These are phyloP conservation scores for Himantopus leucocephalus DNA, from an alignment of 2,113 vertebrate species.

Conservation along the genomic window DNA sequence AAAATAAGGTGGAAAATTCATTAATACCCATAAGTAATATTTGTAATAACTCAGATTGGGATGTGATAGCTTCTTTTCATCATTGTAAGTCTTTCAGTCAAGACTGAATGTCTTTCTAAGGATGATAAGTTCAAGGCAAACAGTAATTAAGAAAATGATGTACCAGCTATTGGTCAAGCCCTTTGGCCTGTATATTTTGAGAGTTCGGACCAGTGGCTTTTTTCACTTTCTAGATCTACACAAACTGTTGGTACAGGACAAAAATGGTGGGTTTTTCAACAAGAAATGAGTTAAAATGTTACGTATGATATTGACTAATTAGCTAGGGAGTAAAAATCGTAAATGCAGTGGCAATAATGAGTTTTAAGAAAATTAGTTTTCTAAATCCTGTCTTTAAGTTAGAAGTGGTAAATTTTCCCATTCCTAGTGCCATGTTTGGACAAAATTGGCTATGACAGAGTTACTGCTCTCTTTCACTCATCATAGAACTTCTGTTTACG, in stretches of 20 bases:
- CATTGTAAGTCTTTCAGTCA: neutral
- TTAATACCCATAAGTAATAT: neutral
- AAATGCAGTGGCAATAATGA: neutral
- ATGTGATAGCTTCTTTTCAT: neutral
- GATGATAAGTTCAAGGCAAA: neutral
- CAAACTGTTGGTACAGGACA: neutral
- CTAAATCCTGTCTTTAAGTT: neutral
- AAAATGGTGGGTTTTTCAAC: neutral
- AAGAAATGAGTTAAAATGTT: neutral
- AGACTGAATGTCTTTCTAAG: neutral
- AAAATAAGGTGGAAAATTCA: neutral
- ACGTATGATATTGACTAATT: neutral
- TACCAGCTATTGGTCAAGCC: neutral
- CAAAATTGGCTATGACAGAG: neutral
- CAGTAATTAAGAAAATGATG: neutral
- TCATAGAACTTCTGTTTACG: neutral
- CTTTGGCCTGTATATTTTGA: neutral
- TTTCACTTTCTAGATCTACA: neutral
- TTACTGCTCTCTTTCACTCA: neutral
- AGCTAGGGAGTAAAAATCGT: neutral
- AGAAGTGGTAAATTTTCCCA: neutral
- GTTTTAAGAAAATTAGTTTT: neutral
- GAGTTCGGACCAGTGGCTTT: neutral
- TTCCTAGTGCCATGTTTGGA: neutral
- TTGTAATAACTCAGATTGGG: neutral